These are phyloP conservation scores for Dexiosoma caninum DNA, from an alignment of 2,888 invertebrate species.

Conservation along the genomic window DNA sequence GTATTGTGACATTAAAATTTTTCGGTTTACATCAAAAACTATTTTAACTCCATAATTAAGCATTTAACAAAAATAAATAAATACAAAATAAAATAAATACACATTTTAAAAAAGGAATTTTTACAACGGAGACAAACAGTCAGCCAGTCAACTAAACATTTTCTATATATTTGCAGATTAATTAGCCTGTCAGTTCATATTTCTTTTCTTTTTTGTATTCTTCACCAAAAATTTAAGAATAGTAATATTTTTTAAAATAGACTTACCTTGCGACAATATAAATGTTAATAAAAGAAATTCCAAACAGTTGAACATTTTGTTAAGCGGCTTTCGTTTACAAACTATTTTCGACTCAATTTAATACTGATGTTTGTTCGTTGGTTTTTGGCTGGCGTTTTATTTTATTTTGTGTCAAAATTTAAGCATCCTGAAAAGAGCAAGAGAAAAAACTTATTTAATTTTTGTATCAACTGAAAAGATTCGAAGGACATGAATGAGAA, in stretches of 20 bases:
- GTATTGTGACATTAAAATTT: slow-evolving; percentile 7
- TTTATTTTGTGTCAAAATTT: neutral
- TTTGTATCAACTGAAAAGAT: too few species aligned
- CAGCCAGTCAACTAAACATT: too few species aligned
- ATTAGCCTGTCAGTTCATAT: too few species aligned
- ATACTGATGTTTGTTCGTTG: neutral
- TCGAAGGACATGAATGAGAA: too few species aligned
- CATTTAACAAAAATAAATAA: too few species aligned
- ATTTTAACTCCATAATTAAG: too few species aligned
- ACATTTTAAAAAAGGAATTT: too few species aligned
- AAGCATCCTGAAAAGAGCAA: slow-evolving; percentile 18
- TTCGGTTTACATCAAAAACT: slow-evolving; percentile 48
- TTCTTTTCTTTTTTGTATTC: too few species aligned
- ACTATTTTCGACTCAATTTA: neutral
- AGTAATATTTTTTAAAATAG: neutral
- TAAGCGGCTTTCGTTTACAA: neutral
- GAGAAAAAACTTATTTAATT: neutral
- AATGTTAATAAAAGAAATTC: slow-evolving; percentile 37
- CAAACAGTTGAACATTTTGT: slow-evolving; percentile 39
- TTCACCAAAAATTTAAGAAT: too few species aligned
- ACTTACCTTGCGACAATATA: slow-evolving; percentile 59
- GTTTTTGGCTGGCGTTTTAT: neutral
- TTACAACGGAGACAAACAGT: too few species aligned
- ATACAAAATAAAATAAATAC: too few species aligned
- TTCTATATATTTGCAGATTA: too few species aligned